phyloP scores from a whole-genome alignment of 2,797 vertebrate genomes.

The Sebastes kiyomatsui region DNA sequence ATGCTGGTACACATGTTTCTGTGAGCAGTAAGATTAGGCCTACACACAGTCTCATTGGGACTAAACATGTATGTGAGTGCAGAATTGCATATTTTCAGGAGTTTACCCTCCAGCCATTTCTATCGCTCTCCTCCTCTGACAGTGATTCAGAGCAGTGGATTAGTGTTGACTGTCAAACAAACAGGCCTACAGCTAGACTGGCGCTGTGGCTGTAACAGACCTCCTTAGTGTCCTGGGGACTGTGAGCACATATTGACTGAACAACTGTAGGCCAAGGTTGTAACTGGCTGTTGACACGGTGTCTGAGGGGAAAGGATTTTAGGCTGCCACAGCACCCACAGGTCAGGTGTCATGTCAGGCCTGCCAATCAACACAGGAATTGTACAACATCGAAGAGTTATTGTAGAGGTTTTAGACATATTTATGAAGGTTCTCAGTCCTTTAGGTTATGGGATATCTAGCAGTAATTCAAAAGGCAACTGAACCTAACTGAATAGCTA shows the following conservation, averaged over 20 bases:
- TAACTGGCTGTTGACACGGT: constrained; percentile 46
- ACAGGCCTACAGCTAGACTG: constrained; percentile 42
- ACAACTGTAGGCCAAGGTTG: constrained; percentile 48
- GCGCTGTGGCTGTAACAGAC: constrained; percentile 44
- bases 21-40: neutral
- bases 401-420: neutral
- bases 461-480: neutral
- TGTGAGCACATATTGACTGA: constrained; percentile 64
- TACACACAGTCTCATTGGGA: constrained; percentile 28
- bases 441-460: neutral
- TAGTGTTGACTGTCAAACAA: constrained; percentile 73
- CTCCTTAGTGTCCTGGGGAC: constrained; percentile 44
- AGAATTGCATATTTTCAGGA: constrained; percentile 53
- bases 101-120: constrained; percentile 38
- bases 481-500: neutral
- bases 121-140: constrained; percentile 21
- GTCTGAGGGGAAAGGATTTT: constrained; percentile 40
- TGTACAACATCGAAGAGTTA: neutral
- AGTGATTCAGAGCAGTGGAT: constrained; percentile 68
- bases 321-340: constrained; percentile 6
- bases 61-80: constrained; percentile 26
- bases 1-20: constrained; percentile 15
- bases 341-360: constrained; percentile 17
- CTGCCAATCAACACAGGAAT: neutral
- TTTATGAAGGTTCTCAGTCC: neutral